Conservation (phyloP, 1,140 invertebrate genomes). For the Eriocheir sinensis region DNA sequence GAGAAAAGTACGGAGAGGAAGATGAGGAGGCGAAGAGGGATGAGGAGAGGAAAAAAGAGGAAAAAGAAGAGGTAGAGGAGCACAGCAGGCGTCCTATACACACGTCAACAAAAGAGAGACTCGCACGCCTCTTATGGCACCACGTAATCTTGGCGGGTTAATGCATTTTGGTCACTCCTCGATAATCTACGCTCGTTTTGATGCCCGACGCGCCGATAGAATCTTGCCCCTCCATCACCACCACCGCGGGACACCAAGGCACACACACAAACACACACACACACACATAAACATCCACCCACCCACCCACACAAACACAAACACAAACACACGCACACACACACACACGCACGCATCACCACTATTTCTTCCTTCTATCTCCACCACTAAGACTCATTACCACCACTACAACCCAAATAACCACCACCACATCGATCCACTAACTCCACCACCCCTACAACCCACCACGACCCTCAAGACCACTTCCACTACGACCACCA, state of each 20-base stretch:
- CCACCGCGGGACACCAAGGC: neutral
- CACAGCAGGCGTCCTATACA: neutral
- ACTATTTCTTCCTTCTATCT: too few relatives aligned
- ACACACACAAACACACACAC: too few relatives aligned
- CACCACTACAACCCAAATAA: too few relatives aligned
- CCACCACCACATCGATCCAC: too few relatives aligned
- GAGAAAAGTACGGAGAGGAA: too few relatives aligned
- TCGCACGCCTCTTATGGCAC: neutral
- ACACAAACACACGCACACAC: too few relatives aligned
- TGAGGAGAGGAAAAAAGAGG: neutral
- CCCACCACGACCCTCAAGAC: neutral
- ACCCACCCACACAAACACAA: too few relatives aligned
- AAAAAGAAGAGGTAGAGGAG: neutral
- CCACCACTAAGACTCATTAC: too few relatives aligned
- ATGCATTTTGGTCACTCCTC: slow-evolving; percentile 7
- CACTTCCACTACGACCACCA: neutral
- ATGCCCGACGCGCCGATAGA: neutral
- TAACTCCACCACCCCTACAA: neutral
- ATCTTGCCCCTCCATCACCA: neutral
- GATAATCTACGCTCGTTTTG: slow-evolving; percentile 31
- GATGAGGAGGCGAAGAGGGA: too few relatives aligned
- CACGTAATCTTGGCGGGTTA: neutral
- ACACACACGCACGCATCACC: too few relatives aligned
- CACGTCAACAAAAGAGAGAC: neutral
- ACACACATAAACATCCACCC: too few relatives aligned